Percentiles rank a stretch among this genome's conserved stretches.
phyloP scores from a whole-genome alignment of 2,113 vertebrate genomes.

The Rhynchopsitta pachyrhyncha region DNA sequence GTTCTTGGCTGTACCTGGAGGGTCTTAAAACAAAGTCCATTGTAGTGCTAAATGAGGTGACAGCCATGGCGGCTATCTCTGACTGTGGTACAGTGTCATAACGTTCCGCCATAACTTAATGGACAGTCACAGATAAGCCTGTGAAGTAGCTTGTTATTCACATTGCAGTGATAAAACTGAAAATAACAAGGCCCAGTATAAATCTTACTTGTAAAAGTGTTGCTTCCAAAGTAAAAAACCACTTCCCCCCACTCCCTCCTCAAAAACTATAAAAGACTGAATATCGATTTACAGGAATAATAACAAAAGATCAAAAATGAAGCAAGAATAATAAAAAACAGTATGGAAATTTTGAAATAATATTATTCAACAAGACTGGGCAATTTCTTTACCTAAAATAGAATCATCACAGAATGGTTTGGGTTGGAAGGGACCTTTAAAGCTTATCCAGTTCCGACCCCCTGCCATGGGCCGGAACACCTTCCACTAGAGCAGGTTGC shows the following conservation, averaged over 20 bases:
- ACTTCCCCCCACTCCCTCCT: neutral
- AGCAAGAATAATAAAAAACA: neutral
- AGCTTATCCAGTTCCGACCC: neutral
- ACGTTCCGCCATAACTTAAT: neutral
- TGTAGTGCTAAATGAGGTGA: neutral
- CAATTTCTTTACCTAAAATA: neutral
- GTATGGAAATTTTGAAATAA: neutral
- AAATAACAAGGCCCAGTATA: neutral
- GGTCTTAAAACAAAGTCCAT: neutral
- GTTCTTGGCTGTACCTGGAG: neutral
- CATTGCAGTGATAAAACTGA: neutral
- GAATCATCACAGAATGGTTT: neutral
- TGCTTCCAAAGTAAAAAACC: neutral
- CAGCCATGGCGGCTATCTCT: neutral
- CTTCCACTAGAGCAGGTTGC: neutral
- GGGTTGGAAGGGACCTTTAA: neutral
- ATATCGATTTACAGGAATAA: neutral
- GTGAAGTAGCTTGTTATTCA: neutral
- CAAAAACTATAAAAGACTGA: neutral
- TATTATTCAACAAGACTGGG: neutral
- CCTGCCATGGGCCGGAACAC: neutral
- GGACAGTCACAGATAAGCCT: neutral
- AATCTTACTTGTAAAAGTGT: neutral
- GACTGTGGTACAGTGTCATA: neutral
- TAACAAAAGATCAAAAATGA: neutral